Percentiles rank a stretch among this genome's conserved stretches.
These are phyloP conservation scores for Tachina grossa DNA, from an alignment of 2,888 invertebrate genomes.

Conservation along the genomic window DNA sequence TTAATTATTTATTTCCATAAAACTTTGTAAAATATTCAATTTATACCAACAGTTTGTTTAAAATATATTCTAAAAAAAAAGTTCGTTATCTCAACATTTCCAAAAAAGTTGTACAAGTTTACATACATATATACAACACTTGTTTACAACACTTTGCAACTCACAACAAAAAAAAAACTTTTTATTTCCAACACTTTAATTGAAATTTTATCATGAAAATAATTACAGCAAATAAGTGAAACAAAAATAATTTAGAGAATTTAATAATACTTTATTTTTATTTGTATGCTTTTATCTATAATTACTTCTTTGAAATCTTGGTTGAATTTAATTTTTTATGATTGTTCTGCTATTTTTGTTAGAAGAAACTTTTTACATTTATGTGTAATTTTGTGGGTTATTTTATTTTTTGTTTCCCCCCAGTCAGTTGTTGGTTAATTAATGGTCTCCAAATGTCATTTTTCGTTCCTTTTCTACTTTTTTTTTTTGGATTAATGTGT, in stretches of 20 bases:
- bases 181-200: conserved; percentile 26
- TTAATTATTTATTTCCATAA: too few species aligned
- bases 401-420: conserved; percentile 28
- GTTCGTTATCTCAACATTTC: neutral
- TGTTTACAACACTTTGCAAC: conserved; percentile 2
- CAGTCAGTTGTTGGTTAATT: conserved; percentile 51
- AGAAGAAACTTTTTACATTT: conserved; percentile 34
- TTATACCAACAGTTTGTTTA: too few species aligned
- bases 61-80: too few species aligned
- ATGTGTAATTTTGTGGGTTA: neutral
- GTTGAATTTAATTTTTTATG: conserved; percentile 26
- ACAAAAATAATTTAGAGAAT: neutral
- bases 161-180: conserved; percentile 15
- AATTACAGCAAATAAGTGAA: conserved; percentile 26
- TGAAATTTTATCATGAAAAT: conserved; percentile 47
- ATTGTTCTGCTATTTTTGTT: conserved; percentile 22
- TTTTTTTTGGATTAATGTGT: conserved; percentile 24
- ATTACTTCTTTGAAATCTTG: conserved; percentile 58
- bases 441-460: conserved; percentile 65
- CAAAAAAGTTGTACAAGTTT: neutral
- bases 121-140: neutral
- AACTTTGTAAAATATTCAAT: too few species aligned
- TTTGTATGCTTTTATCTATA: conserved; percentile 46
- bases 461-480: conserved; percentile 33
- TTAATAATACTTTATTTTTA: conserved; percentile 8